Base-by-base conservation (phyloP, 2,797 vertebrate species). In the Halcyon smyrnensis region DNA sequence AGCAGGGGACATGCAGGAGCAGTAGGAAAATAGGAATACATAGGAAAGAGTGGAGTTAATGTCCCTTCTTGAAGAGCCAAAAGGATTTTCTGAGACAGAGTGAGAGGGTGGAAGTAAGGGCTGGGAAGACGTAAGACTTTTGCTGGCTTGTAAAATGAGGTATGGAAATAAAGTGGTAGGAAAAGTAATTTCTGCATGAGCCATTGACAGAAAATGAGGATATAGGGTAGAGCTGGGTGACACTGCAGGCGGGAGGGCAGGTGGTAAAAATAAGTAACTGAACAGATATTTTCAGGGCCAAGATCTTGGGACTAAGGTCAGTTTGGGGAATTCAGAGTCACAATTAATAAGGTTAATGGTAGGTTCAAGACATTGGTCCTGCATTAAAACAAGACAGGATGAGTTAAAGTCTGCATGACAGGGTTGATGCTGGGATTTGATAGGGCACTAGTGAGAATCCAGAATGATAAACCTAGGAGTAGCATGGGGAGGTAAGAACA, bases 161-260 rank as follows among this genome's bases (percentile, higher is more conserved):
- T 71, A 43, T 77, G 70, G 60, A 92, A 91, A 89, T 89, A 36
- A 77, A 83, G 71, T 92, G 75, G 34, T 69, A 87, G 59, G 78
- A 90, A 74, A 68, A 84, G 39, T 60, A 83, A 77, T 80, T 79
- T 93, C 88, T 87, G 60, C 57, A 54, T 93, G 68, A 93, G 30
- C 74, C 24, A 12, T 41, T 74, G 60, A 93, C n/a, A 68, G 75
- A 89, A 90, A 95, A 79, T 67, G 53, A 90, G 90, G 78, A 77
- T 95, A 92, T 53, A 37, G 25, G 17, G 28, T 64, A 87, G 74
- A 85, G 32, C 56, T 84, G 80, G 12, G 14, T 94, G 71, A 77
- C 63, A 39, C 39, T 87, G 68, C 78, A 83, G 86, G 65, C 71
- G 34, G 73, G 53, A 92, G 65, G 84, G 70, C 80, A 70, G 50